These are phyloP conservation scores for Apistogramma diplotaenia DNA, from an alignment of 2,113 vertebrate genomes.

Conservation along the genomic window DNA sequence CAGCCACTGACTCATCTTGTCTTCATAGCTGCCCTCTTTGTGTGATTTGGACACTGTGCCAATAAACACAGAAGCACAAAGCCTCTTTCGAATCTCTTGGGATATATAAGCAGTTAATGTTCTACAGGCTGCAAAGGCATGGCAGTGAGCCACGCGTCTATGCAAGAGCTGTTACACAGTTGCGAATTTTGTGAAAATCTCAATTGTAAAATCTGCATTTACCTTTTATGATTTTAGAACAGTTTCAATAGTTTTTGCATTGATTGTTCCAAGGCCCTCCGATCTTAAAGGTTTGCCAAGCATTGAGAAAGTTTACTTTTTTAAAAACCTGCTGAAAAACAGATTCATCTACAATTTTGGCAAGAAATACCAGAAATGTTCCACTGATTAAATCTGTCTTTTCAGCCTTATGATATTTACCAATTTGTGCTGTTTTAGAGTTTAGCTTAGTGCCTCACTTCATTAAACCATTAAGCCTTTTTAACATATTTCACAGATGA, in stretches of 20 bases:
- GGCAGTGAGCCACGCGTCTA: neutral
- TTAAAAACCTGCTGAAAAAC: too few relatives aligned
- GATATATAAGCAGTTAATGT: neutral
- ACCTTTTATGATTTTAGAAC: neutral
- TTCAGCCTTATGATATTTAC: neutral
- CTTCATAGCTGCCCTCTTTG: neutral
- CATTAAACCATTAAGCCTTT: neutral
- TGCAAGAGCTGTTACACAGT: neutral
- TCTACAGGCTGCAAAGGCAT: neutral
- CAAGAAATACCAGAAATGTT: neutral
- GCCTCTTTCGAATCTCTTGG: neutral
- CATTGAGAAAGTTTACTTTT: too few relatives aligned
- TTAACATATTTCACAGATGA: too few relatives aligned
- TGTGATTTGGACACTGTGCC: neutral
- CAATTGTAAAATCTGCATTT: neutral
- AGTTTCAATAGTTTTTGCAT: neutral
- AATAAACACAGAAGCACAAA: neutral
- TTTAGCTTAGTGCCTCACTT: neutral
- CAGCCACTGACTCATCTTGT: constrained; percentile 22
- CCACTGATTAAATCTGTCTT: neutral
- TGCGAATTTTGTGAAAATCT: neutral
- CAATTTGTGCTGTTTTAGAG: neutral
- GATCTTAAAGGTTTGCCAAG: too few relatives aligned
- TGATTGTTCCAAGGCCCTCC: neutral
- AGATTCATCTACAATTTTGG: neutral